phyloP scores from a whole-genome alignment of 2,113 vertebrate genomes.

The Hemicordylus capensis region DNA sequence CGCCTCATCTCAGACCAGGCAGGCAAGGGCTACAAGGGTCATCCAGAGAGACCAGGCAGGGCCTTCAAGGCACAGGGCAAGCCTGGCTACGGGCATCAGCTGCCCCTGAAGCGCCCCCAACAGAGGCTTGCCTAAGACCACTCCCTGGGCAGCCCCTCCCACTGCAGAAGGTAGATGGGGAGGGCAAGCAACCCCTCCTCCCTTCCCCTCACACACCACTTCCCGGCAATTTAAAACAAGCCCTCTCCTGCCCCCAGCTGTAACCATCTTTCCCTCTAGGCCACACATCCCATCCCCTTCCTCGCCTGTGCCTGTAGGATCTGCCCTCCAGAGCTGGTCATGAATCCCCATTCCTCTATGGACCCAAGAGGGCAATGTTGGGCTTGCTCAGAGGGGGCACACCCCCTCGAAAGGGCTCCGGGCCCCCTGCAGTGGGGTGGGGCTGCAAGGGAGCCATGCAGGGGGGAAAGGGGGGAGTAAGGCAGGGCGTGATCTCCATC shows the following conservation, averaged over 20 bases:
- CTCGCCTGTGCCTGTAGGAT: neutral
- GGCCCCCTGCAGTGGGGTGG: too few species aligned
- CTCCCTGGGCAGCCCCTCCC: neutral
- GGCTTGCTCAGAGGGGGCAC: neutral
- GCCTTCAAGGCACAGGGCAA: too few species aligned
- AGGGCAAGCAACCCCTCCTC: neutral
- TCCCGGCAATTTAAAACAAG: too few species aligned
- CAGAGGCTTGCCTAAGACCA: neutral
- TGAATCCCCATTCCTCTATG: neutral
- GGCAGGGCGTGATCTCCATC: neutral
- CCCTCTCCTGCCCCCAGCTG: too few species aligned
- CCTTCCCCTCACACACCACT: too few species aligned
- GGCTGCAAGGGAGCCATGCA: too few species aligned
- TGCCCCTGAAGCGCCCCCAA: neutral
- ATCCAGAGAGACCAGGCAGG: too few species aligned
- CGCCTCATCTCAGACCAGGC: neutral
- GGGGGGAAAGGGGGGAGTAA: conserved; percentile 8
- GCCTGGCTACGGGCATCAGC: too few species aligned
- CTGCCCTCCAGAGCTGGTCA: too few species aligned
- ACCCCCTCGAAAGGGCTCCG: neutral
- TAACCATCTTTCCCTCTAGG: neutral
- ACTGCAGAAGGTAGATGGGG: neutral
- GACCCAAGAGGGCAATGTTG: conserved; percentile 1
- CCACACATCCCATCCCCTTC: neutral
- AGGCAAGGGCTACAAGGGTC: too few species aligned